Conservation (phyloP, 2,113 vertebrate species). For the Dicerorhinus sumatrensis region DNA sequence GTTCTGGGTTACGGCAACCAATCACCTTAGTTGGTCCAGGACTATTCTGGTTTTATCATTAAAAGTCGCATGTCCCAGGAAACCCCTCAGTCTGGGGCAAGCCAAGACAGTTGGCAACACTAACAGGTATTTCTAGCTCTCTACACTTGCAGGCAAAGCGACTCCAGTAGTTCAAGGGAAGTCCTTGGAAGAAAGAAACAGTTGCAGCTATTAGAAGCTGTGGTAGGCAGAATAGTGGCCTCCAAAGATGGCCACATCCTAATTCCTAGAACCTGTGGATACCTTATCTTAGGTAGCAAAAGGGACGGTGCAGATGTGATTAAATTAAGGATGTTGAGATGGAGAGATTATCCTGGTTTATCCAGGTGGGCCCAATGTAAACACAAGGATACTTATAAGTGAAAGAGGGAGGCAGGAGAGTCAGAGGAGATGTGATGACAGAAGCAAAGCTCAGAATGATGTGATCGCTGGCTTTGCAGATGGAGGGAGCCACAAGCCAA, state of each 20-base stretch:
- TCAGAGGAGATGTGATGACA: neutral
- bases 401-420: neutral
- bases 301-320: neutral
- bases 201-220: neutral
- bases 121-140: neutral
- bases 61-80: neutral
- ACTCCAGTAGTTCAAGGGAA: neutral
- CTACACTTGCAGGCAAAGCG: neutral
- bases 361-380: neutral
- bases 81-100: neutral
- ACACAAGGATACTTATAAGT: neutral
- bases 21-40: neutral
- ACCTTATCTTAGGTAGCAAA: neutral
- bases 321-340: neutral
- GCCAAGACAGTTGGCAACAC: neutral
- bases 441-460: neutral
- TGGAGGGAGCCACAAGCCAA: neutral
- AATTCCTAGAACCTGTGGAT: neutral
- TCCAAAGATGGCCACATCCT: neutral
- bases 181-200: neutral
- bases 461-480: neutral
- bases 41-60: neutral
- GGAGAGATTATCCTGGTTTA: neutral
- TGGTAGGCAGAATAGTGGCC: neutral
- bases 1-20: neutral